Base-by-base conservation (phyloP, 2,113 vertebrate genomes). In the Xiphophorus maculatus region DNA sequence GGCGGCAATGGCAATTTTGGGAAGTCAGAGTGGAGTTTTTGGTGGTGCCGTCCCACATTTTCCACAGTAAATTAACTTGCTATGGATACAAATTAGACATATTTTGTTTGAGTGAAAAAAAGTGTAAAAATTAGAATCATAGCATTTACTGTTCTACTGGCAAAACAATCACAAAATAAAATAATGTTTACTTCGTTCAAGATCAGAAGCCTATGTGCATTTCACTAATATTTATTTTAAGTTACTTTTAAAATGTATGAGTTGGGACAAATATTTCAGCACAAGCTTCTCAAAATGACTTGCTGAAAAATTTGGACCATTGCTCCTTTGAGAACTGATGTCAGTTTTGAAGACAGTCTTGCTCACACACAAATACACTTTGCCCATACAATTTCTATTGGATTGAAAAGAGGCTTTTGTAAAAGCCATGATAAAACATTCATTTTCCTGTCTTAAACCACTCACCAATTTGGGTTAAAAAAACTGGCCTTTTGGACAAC, bases 1-100 rank as follows among this genome's bases (percentile, higher is more conserved):
- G 76, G 63, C 79, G 74, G 73, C 84, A 73, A 79, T 73, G 84
- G 82, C 48, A 10, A 77, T 82, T 86, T 75, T 71, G 69, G 44
- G 44, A 44, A n/a, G 37, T 63, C 25, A 27, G 0, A 12, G 65
- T n/a, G 30, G 33, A 66, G 44, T 61, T 33, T 33, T 60, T 33
- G 4, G 32, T 48, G 7, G 8, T 32, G 40, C 70, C 19, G 62
- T 71, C 60, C 61, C 64, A 66, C 68, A 69, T 63, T 68, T 69
- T 14, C 51, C 51, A 11, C 51, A 58, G 10, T 25, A n/a, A 58
- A 58, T 11, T n/a, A 58, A n/a, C 8, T 10, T 25, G 7, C 25
- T n/a, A 10, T 58, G 1, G 28, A 67, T n/a, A 40, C 22, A 27
- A 40, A n/a, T 27, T 19, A 30, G 12, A 25, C 19, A 37, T 33